Evolutionary conservation across 2,113 vertebrate species (phyloP), one percentile per base, ranked within the genome.

Genomic region (Osmerus mordax): DNA sequence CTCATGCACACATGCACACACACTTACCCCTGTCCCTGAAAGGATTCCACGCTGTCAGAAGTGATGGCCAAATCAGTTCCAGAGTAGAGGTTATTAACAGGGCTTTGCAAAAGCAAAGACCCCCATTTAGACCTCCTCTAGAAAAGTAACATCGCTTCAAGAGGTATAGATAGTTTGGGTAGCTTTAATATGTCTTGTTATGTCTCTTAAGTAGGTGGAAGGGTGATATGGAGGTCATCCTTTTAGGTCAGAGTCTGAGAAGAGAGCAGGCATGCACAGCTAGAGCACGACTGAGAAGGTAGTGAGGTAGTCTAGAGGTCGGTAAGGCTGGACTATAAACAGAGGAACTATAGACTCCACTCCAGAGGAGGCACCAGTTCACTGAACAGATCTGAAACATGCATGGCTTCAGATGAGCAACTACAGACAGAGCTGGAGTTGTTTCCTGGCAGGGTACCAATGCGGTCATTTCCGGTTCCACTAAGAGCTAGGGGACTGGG

Each of bases 1-100:
- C 74, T 86, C 86, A 88, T 87, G 86, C 88, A 78, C 59, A 76
- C 87, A 83, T 86, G 80, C 87, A 84, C 70, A 74, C 56, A 76
- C 78, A 78, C 55, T 68, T 69, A 79, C 71, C 64, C 68, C 76
- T 78, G 84, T 15, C 67, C 77, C 76, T 75, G 72, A 86, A 89
- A 87, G 81, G 86, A 89, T 74, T 71, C 67, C 58, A 21, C 13
- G 63, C 53, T 47, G 41, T 47, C 41, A 47, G 9, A 47, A 47
- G 41, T 47, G 32, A 36, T 7, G 32, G 32, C 41, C 41, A 47
- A 47, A 47, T 47, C 41, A 11, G 41, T 12, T 47, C 32, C 32
- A 36, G 32, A 6, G 32, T 47, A 11, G 0, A 47, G 41, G 41
- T 47, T 47, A 11, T 47, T 47, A 12, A 9, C 41, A 47, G 9